Conservation (phyloP, 1,140 invertebrate genomes). For the Homarus americanus region DNA sequence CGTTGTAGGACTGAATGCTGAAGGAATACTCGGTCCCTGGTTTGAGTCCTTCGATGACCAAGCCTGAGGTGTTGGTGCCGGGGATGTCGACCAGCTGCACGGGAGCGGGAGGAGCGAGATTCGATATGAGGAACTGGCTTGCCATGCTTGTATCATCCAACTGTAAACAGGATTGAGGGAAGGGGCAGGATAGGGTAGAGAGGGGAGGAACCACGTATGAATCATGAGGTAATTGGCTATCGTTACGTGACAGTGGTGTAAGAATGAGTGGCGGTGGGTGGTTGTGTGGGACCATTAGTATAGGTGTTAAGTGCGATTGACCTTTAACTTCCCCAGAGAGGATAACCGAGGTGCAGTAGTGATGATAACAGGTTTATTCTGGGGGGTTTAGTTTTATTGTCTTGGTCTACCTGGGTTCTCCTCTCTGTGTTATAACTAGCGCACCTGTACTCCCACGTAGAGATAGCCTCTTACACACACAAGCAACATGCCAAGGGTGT, state of each 20-base stretch:
- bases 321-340: too few species aligned
- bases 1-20: conserved; percentile 42
- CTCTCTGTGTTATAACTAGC: background rate
- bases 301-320: too few species aligned
- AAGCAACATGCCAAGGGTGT: background rate
- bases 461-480: background rate
- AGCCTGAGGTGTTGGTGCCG: conserved; percentile 24
- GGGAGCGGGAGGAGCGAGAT: background rate
- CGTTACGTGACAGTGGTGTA: too few species aligned
- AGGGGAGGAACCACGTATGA: background rate
- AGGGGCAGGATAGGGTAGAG: background rate
- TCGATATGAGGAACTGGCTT: conserved; percentile 8
- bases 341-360: too few species aligned
- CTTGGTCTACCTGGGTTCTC: background rate
- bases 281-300: too few species aligned
- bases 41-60: conserved; percentile 1
- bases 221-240: too few species aligned
- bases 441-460: background rate
- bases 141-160: background rate
- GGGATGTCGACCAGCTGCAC: conserved; percentile 25
- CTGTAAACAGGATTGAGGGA: background rate
- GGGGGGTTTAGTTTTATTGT: too few species aligned
- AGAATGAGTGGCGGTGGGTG: background rate
- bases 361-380: too few species aligned
- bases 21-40: conserved; percentile 17